phyloP scores from a whole-genome alignment of 2,888 invertebrate genomes.

The Sinhomidia bicolor region DNA sequence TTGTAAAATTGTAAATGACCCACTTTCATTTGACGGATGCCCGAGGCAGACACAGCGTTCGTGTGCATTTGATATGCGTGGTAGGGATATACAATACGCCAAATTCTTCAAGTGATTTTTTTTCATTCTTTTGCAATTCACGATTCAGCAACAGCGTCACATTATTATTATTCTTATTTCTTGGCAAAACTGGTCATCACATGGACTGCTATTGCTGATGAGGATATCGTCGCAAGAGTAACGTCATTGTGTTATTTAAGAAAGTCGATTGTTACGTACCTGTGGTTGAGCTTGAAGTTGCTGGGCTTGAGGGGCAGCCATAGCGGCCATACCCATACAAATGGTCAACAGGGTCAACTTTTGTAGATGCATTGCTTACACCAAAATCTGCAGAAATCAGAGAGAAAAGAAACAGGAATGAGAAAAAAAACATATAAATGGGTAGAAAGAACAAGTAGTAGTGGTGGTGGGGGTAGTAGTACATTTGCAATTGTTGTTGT shows the following conservation, averaged over 20 bases:
- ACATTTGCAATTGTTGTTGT: slow-evolving; percentile 14
- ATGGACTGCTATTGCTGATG: neutral
- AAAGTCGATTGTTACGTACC: slow-evolving; percentile 72
- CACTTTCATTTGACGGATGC: slow-evolving; percentile 56
- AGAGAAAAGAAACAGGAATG: slow-evolving; percentile 64
- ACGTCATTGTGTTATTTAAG: slow-evolving; percentile 19
- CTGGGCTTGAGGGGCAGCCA: slow-evolving; percentile 80
- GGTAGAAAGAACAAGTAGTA: neutral
- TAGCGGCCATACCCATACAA: slow-evolving; percentile 78
- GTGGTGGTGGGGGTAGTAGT: no score
- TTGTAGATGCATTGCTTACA: slow-evolving; percentile 78
- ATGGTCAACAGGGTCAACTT: slow-evolving; percentile 79
- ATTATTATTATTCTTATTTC: slow-evolving; percentile 9
- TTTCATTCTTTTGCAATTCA: slow-evolving; percentile 34
- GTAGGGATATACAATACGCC: neutral
- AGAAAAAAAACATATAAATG: slow-evolving; percentile 26
- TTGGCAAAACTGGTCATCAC: slow-evolving; percentile 39
- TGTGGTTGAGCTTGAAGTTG: slow-evolving; percentile 78
- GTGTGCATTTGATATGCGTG: slow-evolving; percentile 33
- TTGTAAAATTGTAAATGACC: slow-evolving; percentile 43
- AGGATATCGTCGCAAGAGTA: slow-evolving; percentile 17
- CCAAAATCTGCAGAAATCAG: slow-evolving; percentile 55
- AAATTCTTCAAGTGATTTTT: slow-evolving; percentile 37
- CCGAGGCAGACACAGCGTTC: slow-evolving; percentile 37
- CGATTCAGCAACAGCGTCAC: slow-evolving; percentile 16